phyloP scores from a whole-genome alignment of 2,113 vertebrate genomes.

The Perca schrenkii region DNA sequence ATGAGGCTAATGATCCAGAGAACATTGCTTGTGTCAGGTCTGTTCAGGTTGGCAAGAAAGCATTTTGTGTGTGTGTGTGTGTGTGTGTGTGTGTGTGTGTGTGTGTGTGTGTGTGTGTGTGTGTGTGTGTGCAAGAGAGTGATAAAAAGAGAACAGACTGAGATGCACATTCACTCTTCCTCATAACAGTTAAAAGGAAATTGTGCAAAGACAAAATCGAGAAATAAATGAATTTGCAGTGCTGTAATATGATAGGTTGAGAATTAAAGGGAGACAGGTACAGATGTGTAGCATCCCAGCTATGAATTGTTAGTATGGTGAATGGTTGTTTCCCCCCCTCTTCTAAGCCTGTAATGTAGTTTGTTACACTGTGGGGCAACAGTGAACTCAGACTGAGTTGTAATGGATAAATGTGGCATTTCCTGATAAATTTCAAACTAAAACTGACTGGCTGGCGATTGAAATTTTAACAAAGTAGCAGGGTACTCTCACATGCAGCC shows the following conservation, averaged over 20 bases:
- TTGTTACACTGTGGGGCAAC: neutral
- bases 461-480: slow-evolving; percentile 53
- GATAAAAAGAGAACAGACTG: slow-evolving; percentile 3
- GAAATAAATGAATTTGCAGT: neutral
- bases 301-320: neutral
- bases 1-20: slow-evolving; percentile 63
- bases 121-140: neutral
- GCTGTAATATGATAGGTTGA: neutral
- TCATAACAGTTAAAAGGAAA: neutral
- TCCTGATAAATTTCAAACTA: slow-evolving; percentile 23
- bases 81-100: slow-evolving; percentile 1
- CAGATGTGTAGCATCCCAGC: neutral
- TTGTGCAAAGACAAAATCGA: neutral
- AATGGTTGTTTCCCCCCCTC: neutral
- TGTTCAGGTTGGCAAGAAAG: slow-evolving; percentile 49
- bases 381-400: neutral
- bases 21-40: slow-evolving; percentile 65
- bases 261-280: neutral
- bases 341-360: neutral
- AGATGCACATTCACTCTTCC: slow-evolving; percentile 2
- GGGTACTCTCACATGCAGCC: slow-evolving; percentile 30
- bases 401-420: slow-evolving; percentile 32
- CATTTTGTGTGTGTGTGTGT: neutral
- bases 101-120: slow-evolving; percentile 16
- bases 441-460: slow-evolving; percentile 37